Base-by-base conservation (phyloP, 2,113 vertebrate genomes). In the Dendrocopos noguchii region DNA sequence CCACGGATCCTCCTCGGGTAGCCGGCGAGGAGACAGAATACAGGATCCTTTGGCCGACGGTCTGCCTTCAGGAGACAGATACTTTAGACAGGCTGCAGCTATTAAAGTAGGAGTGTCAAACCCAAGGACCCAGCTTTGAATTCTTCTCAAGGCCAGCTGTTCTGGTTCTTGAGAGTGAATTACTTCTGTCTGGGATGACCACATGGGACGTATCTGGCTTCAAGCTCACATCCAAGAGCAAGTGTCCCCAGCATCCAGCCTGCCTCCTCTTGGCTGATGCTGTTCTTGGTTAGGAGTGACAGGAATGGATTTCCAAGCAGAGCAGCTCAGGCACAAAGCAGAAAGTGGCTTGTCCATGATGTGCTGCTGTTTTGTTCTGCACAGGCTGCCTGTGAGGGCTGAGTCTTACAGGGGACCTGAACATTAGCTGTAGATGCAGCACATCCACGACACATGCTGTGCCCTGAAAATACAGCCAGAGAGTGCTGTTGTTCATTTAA, bases 401-500 rank as follows among this genome's bases (percentile, higher is more conserved):
- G 84, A 90, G 39, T 61, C 25, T 25, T 53, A 52, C 18, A 11
- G 42, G 72, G 56, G 20, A 79, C 50, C 33, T 73, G 70, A 77
- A 71, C 57, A 20, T 13, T 34, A 95, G 64, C 73, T n/a, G 6
- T 20, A 71, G 46, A 68, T 70, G 34, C 65, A 80, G 46, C 55
- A 36, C 47, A 78, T 78, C 73, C 80, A 44, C 28, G 61, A 70
- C 92, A 73, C 53, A 4, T 94, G 95, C 84, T 87, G 93, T 96
- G 94, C 53, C 84, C 91, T 83, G 89, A 61, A 89, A 85, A 78
- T 75, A 87, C 93, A 96, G 91, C 82, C 94, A 94, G 94, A 94
- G 94, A 95, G 94, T 92, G 95, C 94, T 95, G 85, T 94, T 96
- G 93, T 88, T 90, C 90, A 91, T 91, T 95, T 90, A 81, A 88